These are phyloP conservation scores for Columba livia DNA, from an alignment of 2,113 vertebrate genomes.

Conservation along the genomic window DNA sequence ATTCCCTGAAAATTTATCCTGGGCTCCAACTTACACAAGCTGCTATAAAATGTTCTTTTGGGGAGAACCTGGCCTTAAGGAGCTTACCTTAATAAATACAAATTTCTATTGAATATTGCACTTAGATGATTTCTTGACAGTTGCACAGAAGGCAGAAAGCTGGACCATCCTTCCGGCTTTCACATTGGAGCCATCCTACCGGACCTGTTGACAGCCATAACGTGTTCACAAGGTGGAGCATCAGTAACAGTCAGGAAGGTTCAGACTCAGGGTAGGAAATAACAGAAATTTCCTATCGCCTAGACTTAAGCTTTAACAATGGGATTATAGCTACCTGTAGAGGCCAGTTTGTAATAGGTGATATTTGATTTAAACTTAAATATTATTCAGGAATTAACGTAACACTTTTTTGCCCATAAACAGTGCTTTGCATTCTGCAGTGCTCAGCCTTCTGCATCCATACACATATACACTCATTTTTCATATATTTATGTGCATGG, in stretches of 20 bases:
- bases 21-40: not conserved
- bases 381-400: not conserved
- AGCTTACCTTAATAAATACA: not conserved
- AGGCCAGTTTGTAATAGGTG: not conserved
- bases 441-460: not conserved
- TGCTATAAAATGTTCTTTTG: not conserved
- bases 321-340: not conserved
- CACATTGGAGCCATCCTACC: not conserved
- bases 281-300: not conserved
- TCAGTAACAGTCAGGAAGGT: not conserved
- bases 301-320: not conserved
- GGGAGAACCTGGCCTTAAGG: not conserved
- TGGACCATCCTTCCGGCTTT: not conserved
- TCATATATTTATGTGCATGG: not conserved
- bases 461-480: not conserved
- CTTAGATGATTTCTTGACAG: not conserved
- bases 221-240: not conserved
- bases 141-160: not conserved
- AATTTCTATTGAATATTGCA: not conserved
- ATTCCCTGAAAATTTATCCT: not conserved
- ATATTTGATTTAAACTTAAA: not conserved
- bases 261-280: not conserved
- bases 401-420: not conserved
- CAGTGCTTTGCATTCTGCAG: not conserved
- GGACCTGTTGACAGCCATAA: not conserved